Percentiles rank a stretch among this genome's conserved stretches.
Conservation (phyloP, 2,113 vertebrate genomes). For the Aptenodytes forsteri region DNA sequence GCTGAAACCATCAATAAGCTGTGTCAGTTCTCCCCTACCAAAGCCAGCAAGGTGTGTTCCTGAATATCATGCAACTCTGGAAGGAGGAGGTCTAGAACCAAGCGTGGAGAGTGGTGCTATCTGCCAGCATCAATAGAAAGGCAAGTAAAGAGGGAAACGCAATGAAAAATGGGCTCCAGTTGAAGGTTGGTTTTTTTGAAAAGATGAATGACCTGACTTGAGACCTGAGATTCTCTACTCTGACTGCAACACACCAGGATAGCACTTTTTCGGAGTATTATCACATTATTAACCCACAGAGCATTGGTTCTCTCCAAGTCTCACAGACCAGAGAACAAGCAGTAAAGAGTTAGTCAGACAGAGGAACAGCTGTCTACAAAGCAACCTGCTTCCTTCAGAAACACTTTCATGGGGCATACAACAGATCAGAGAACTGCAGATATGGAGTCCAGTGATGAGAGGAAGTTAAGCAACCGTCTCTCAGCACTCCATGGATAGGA, state of each 20-base stretch:
- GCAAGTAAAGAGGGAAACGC: background rate
- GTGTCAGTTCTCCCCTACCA: rapidly evolving
- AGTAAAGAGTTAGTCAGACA: background rate
- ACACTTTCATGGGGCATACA: rapidly evolving
- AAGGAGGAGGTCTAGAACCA: background rate
- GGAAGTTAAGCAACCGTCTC: background rate
- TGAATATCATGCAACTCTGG: background rate
- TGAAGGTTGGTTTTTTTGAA: background rate
- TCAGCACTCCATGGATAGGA: background rate
- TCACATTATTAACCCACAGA: background rate
- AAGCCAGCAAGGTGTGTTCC: background rate
- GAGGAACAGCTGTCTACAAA: background rate
- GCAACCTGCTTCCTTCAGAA: background rate
- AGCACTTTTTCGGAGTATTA: background rate
- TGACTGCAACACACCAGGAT: background rate
- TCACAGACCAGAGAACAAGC: background rate
- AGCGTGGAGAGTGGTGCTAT: background rate
- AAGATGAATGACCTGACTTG: background rate
- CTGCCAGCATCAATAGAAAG: background rate
- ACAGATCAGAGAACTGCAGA: background rate
- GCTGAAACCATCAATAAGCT: background rate
- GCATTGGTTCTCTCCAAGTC: background rate
- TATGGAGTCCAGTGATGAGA: background rate
- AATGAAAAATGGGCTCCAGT: background rate
- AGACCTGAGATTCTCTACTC: background rate